A percentile compares a stretch with the other conserved stretches of the same genome.
Conservation (phyloP, 2,113 vertebrate species). For the Chaetura pelagica region DNA sequence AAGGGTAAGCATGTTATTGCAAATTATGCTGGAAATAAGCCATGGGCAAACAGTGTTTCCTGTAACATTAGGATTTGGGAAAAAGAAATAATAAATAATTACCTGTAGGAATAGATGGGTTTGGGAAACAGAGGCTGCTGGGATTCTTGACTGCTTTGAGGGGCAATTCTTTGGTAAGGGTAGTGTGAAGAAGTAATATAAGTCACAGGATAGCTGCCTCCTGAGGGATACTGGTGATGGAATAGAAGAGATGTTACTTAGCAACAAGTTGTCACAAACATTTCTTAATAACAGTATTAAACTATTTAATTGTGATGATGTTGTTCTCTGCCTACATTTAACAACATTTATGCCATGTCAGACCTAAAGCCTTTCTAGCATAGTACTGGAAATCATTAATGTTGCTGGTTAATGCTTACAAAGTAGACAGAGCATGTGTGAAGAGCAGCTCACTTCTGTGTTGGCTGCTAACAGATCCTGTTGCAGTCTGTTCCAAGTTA, state of each 20-base stretch:
- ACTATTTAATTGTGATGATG: neutral
- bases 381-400: neutral
- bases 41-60: neutral
- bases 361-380: neutral
- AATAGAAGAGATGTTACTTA: neutral
- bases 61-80: neutral
- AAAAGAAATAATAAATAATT: neutral
- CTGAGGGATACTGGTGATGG: constrained; percentile 79
- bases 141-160: constrained; percentile 77
- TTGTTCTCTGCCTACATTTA: neutral
- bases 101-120: constrained; percentile 99
- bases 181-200: constrained; percentile 81
- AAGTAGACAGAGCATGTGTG: neutral
- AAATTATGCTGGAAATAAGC: neutral
- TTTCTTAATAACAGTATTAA: neutral
- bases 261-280: neutral
- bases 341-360: neutral
- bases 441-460: neutral
- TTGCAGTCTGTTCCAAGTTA: neutral
- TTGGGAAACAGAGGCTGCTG: constrained; percentile 89
- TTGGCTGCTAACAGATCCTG: neutral
- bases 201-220: constrained; percentile 77
- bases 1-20: neutral
- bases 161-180: constrained; percentile 82
- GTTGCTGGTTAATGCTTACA: neutral